Evolutionary conservation across 2,888 invertebrate genomes (phyloP).

Genomic region (Selenia dentaria): DNA sequence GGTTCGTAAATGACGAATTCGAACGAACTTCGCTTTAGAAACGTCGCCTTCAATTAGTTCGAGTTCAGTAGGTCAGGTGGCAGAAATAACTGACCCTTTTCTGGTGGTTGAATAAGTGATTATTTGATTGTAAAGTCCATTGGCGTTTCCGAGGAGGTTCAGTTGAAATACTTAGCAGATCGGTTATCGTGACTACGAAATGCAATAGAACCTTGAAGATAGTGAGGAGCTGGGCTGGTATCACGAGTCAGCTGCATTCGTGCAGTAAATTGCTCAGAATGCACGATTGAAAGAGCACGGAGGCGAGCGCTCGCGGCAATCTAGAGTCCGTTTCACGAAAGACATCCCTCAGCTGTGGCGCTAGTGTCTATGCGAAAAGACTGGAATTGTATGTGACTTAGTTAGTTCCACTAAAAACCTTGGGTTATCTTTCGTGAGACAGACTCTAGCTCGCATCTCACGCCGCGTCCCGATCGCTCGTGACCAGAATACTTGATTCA

Average conservation of each 20-base stretch:
- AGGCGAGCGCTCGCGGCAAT: conserved; percentile 53
- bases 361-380: no score
- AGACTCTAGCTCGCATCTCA: conserved; percentile 67
- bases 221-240: conserved; percentile 55
- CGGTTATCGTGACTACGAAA: conserved; percentile 61
- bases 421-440: no score
- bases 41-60: conserved; percentile 50
- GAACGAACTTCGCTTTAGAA: conserved; percentile 44
- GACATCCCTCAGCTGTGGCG: no score
- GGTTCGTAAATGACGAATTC: conserved; percentile 41
- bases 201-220: conserved; percentile 63
- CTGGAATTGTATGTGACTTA: no score
- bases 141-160: conserved; percentile 8
- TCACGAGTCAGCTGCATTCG: conserved; percentile 61
- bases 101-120: conserved; percentile 17
- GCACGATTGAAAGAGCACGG: conserved; percentile 67
- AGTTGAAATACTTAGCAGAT: conserved; percentile 36
- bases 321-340: no score
- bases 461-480: conserved; percentile 60
- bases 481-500: conserved; percentile 53
- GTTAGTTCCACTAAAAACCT: no score
- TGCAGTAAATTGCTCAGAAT: conserved; percentile 76
- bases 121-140: conserved; percentile 7
- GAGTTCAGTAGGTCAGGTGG: conserved; percentile 1
- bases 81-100: conserved; percentile 21